Conservation (phyloP, 2,113 vertebrate species). For the Centropus bengalensis region DNA sequence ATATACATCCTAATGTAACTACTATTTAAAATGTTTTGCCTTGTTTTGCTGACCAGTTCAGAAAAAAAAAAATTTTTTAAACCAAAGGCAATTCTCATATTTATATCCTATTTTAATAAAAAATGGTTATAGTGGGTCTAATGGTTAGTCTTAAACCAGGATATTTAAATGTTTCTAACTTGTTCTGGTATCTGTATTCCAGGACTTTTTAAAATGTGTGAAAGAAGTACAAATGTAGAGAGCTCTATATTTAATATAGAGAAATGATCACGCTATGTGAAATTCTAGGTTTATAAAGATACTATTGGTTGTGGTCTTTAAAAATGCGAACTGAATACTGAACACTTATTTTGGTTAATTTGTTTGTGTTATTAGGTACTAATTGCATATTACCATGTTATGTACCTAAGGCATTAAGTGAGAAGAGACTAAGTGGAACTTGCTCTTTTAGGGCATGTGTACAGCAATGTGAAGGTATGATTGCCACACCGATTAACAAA, state of each 20-base stretch:
- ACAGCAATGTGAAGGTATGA: not conserved
- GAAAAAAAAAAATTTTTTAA: not conserved
- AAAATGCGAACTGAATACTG: not conserved
- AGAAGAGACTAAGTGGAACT: not conserved
- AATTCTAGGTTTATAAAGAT: not conserved
- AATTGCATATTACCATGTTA: not conserved
- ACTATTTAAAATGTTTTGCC: not conserved
- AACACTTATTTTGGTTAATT: not conserved
- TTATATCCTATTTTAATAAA: not conserved
- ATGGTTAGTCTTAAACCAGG: not conserved
- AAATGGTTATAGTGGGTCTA: not conserved
- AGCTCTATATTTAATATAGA: not conserved
- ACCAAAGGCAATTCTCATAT: not conserved
- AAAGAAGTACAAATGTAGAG: not conserved
- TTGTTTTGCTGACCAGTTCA: not conserved
- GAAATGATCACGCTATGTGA: not conserved
- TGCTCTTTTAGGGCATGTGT: not conserved
- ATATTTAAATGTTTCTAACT: not conserved
- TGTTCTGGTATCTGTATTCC: not conserved
- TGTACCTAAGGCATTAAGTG: accelerated
- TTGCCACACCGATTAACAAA: not conserved
- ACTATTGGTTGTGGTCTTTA: not conserved
- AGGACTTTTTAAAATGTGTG: not conserved
- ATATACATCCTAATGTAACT: not conserved
- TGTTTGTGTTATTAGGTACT: not conserved